Evolutionary conservation across 2,888 invertebrate species (phyloP), one percentile per base, ranked within the genome.

Genomic region (Mythimna albipuncta): DNA sequence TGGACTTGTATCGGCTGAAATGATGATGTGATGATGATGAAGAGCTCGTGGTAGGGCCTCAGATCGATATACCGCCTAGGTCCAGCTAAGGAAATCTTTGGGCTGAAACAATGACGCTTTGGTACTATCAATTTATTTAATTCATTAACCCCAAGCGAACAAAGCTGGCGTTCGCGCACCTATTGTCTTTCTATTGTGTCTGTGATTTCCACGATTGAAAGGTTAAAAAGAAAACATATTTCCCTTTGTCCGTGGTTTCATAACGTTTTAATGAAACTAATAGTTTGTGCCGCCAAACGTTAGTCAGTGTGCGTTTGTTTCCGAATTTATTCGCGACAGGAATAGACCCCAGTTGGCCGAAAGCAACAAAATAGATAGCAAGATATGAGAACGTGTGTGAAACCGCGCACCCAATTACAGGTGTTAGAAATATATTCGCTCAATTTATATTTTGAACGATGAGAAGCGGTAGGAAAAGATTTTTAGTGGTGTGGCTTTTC

Each of bases 301-400:
- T 81, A 77, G 85, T 85, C 87, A 82, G 65, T 70, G 72, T 52
- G 68, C 77, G 81, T 88, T 86, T 88, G 87, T 89, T 89, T 86
- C 84, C 85, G 82, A 89, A 89, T 89, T 85, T 89, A 91, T 91
- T 87, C 82, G 83, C 87, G 81, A 86, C 89, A 88, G 87, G 85
- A 91, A 90, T 91, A 91, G 86, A 82, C 70, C 72, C 19, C 72
- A 62, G 62, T 85, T 79, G 74, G 79, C 75, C 79, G 79, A 73
- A 85, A 82, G 82, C 80, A 69, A 75, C 54, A 47, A 84, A 86
- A 91, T 87, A 87, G 81, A 89, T 87, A 85, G 79, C 66, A 44
- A 73, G 73, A 72, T 80, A 83, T 78, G 67, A 84, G 82, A 85
- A 84, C 78, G 76, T 78, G 72, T 72, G 69, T 64, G 75, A 68